Base-by-base conservation (phyloP, 2,797 vertebrate genomes). In the Phoeniculus purpureus region DNA sequence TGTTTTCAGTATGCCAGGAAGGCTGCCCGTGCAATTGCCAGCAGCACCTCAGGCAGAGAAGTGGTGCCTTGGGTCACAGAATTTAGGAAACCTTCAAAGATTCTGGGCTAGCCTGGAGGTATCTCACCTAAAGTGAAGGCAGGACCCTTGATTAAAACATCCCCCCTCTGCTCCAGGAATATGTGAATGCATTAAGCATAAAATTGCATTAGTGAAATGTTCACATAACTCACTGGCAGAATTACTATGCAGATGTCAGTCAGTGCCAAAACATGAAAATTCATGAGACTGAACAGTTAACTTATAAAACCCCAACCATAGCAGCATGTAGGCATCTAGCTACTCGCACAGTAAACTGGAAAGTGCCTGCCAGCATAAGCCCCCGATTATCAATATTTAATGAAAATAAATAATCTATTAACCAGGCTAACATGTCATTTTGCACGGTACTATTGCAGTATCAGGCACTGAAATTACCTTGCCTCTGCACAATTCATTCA, bases 361-460 rank as follows among this genome's bases (percentile, higher is more conserved):
- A 66, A 83, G 32, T 22, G 48, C 60, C 88, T 86, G 67, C 72
- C 81, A 79, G 84, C 78, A 55, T 51, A 55, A 95, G 54, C 62
- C 43, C 29, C 71, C 9, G 55, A 61, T 85, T 78, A 92, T 92
- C 91, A 94, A 92, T 93, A 83, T 78, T 95, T 91, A 83, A 93
- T 93, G 85, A 3, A 43, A 94, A 93, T 83, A 92, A 95, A 93
- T 87, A 87, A 94, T 90, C 87, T 11, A 91, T 92, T 87, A 75
- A 76, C 40, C 48, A 21, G 67, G 75, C 22, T 76, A 26, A 21
- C 48, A 1, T 43, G 84, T 40, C 65, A 17, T 83, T 81, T 81
- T 79, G 86, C 62, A 43, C 62, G 37, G 73, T 52, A 64, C 81
- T 52, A 65, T 68, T 80, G 51, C 68, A 37, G 61, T 54, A 80